These are phyloP conservation scores for Pelagia noctiluca DNA, from an alignment of 30 jellyfish, hydroid and myxozoan genomes.

Conservation along the genomic window DNA sequence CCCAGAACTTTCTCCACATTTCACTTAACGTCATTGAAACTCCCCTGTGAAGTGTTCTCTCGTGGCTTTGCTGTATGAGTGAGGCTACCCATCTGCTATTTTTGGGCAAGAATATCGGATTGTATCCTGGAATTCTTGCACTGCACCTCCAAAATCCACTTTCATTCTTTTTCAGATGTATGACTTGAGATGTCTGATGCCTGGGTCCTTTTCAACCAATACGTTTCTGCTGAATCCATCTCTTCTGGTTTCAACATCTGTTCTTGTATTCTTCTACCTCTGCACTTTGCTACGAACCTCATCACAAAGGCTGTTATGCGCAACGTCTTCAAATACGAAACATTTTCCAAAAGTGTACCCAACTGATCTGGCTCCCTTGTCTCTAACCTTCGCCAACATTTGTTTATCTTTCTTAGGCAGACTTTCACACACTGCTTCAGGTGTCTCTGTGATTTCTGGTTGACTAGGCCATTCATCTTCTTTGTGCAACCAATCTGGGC, in stretches of 20 bases:
- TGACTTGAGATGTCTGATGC: conserved; percentile 36
- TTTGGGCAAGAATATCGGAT: conserved; percentile 67
- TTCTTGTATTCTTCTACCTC: conserved; percentile 49
- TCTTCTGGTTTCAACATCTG: conserved; percentile 45
- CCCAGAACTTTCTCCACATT: conserved; percentile 53
- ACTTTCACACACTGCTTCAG: conserved; percentile 48
- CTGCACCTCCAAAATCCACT: conserved; percentile 62
- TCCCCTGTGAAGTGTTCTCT: conserved; percentile 66
- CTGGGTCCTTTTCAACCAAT: conserved; percentile 63
- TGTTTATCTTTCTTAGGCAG: conserved; percentile 55
- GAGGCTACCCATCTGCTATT: conserved; percentile 55
- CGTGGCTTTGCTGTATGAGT: conserved; percentile 55
- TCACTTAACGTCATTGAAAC: conserved; percentile 62
- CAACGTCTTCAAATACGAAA: conserved; percentile 44
- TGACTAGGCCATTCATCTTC: conserved; percentile 74
- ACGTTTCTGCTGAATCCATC: conserved; percentile 45
- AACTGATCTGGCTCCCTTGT: conserved; percentile 32
- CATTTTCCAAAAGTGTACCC: conserved; percentile 47
- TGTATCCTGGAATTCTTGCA: conserved; percentile 68
- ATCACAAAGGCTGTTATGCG: conserved; percentile 68
- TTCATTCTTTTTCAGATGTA: conserved; percentile 39
- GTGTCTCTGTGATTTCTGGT: conserved; percentile 51
- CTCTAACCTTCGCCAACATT: conserved; percentile 38
- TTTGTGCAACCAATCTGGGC: conserved; percentile 82
- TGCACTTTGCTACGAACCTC: conserved; percentile 60